Evolutionary conservation across 2,888 invertebrate species (phyloP), one percentile per base, ranked within the genome.

Genomic region (Drosophila flavopinicola): DNA sequence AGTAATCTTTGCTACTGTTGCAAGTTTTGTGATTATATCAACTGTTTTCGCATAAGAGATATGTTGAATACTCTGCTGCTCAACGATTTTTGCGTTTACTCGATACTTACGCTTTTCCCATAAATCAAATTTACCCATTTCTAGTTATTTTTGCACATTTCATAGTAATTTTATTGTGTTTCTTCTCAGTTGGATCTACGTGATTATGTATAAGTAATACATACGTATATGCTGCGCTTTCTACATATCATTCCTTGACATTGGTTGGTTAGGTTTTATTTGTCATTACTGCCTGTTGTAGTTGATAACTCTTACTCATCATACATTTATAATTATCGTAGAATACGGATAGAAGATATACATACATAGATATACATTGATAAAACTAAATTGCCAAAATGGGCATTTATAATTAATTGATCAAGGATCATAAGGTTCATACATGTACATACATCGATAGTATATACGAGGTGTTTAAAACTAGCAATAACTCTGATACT

Each of bases 151-250:
- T 66, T 66, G 54, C 78, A 78, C 86, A 75, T 70, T 74, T 82
- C 59, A 61, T 59, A 74, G 42, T 76, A 54, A 56, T 74, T 79
- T 79, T 87, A 85, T 85, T 79, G 69, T 85, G 54, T 66, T 80
- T 38, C 37, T 39, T 53, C 44, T 58, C 45, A 15, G 56, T 38
- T 75, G 48, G 33, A 38, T 57, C 11, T 70, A 61, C 42, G 29
- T 65, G 61, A 69, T 49, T 64, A 69, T 56, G 52, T 54, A 51
- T 64, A 58, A 47, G 66, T 64, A 71, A 75, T 63, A 76, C 66
- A 71, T 53, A 75, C 39, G 52, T 57, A 53, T 75, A 63, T 51
- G 53, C 45, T 65, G 30, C 51, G 48, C 44, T 48, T 20, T 57
- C 33, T 39, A 54, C 63, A 66, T 33, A 29, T 56, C 66, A 39